A percentile compares a stretch with the other conserved stretches of the same genome.
Evolutionary conservation across 2,888 invertebrate genomes (phyloP).

Genomic region (Ashinkailepas kermadecensis): DNA sequence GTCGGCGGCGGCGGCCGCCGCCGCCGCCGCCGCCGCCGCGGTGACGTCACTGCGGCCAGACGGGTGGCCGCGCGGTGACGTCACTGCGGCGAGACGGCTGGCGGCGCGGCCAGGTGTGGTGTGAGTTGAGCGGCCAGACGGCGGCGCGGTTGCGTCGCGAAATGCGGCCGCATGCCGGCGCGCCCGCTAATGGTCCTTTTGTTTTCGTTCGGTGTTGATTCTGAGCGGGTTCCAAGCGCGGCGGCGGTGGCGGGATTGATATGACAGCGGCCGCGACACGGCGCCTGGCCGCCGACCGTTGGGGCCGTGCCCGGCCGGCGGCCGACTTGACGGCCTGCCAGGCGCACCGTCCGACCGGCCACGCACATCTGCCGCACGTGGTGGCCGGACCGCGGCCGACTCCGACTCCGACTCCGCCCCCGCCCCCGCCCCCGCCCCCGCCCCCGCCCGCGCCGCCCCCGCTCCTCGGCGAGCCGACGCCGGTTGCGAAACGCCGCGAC

Average conservation of each 20-base stretch:
- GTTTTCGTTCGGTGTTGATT: slow-evolving; percentile 11
- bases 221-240: slow-evolving; percentile 9
- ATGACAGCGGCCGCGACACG: background rate
- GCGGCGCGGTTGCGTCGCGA: background rate
- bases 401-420: no score
- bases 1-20: background rate
- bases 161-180: background rate
- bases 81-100: background rate
- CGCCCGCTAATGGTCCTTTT: background rate
- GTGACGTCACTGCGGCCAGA: background rate
- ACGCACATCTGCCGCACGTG: no score
- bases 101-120: background rate
- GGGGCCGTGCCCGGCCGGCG: no score
- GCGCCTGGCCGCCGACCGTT: no score
- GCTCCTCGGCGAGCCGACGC: no score
- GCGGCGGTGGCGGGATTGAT: background rate
- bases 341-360: no score
- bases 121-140: background rate
- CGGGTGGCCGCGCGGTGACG: background rate
- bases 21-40: background rate
- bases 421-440: no score
- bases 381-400: no score
- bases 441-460: no score
- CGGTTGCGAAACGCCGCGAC: no score
- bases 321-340: no score